phyloP scores from a whole-genome alignment of 1,140 invertebrate species.

The Tetragonula clypearis region DNA sequence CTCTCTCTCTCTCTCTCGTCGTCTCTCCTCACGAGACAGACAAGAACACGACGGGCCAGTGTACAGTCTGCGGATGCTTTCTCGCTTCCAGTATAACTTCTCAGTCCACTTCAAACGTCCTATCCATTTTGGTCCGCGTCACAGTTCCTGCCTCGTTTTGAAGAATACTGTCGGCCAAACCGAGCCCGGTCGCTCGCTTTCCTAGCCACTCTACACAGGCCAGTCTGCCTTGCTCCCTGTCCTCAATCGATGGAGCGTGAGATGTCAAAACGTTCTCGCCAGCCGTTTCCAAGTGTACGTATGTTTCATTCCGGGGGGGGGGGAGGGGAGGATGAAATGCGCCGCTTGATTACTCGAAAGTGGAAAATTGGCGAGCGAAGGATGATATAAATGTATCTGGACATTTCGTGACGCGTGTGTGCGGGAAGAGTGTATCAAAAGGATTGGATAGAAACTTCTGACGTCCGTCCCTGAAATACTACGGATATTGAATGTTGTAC shows the following conservation, averaged over 20 bases:
- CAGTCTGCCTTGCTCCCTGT: background rate
- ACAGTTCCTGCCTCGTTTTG: constrained; percentile 43
- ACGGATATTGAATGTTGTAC: too few species aligned
- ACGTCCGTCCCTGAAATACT: too few species aligned
- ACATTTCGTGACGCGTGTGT: background rate
- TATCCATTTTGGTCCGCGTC: constrained; percentile 57
- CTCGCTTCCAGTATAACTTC: constrained; percentile 55
- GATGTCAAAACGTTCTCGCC: constrained; percentile 26
- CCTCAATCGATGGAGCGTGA: constrained; percentile 25
- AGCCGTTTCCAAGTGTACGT: background rate
- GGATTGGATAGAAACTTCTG: background rate
- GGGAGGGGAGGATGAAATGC: background rate
- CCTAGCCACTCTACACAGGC: background rate
- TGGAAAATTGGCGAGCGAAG: background rate
- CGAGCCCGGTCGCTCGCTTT: constrained; percentile 1
- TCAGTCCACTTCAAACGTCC: constrained; percentile 67
- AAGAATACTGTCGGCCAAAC: constrained; percentile 38
- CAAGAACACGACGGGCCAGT: constrained; percentile 50
- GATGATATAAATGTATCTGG: background rate
- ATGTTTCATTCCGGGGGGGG: background rate
- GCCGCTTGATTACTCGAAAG: background rate
- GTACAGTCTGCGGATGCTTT: constrained; percentile 40
- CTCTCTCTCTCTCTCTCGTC: background rate
- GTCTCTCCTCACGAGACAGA: constrained; percentile 27
- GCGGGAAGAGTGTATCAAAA: too few species aligned